Conservation (phyloP, 2,113 vertebrate species). For the Otis tarda region DNA sequence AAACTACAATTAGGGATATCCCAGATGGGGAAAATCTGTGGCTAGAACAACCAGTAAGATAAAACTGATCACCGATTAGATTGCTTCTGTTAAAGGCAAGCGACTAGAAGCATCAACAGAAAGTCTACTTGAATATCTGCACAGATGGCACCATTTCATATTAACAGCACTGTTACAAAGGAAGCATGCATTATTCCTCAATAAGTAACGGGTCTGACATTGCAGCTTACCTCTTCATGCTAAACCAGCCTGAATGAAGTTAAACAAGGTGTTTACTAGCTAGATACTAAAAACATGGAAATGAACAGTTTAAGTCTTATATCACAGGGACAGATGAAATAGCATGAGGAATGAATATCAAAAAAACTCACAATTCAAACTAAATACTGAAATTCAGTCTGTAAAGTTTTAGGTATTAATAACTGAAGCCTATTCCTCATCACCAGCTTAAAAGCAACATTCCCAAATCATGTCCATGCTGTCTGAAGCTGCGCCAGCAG, state of each 20-base stretch:
- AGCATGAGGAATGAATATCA: neutral
- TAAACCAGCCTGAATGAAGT: neutral
- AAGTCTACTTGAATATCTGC: neutral
- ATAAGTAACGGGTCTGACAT: neutral
- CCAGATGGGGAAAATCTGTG: rapidly evolving
- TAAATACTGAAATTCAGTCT: neutral
- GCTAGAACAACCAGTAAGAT: neutral
- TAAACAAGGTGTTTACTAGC: neutral
- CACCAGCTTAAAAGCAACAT: neutral
- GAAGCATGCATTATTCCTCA: neutral
- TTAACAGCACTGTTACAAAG: neutral
- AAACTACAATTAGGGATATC: neutral
- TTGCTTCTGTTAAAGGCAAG: neutral
- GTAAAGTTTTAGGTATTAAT: neutral
- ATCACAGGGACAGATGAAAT: neutral
- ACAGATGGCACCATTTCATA: neutral
- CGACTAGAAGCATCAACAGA: rapidly evolving
- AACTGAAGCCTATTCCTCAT: neutral
- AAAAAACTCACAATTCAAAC: neutral
- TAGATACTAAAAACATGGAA: neutral
- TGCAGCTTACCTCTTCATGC: neutral
- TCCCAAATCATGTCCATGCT: neutral
- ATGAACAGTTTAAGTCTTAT: neutral
- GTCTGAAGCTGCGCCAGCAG: neutral
- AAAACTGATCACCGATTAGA: neutral